These are phyloP conservation scores for Aphis craccivora DNA, from an alignment of 1,140 invertebrate genomes.

Conservation along the genomic window DNA sequence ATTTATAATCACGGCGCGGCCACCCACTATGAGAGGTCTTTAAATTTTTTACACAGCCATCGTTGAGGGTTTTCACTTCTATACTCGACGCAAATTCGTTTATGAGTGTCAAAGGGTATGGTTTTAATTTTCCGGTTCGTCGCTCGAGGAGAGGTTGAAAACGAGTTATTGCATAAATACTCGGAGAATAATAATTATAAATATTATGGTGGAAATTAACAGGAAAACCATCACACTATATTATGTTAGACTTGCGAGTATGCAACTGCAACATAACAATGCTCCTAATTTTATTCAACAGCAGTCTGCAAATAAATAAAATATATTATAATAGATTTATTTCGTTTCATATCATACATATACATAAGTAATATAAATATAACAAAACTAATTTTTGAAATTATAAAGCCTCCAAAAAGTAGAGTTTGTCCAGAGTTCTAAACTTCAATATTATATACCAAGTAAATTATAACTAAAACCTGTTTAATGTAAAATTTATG, in stretches of 20 bases:
- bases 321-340: background rate
- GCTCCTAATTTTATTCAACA: background rate
- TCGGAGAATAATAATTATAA: background rate
- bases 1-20: slow-evolving; percentile 44
- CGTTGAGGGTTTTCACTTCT: slow-evolving; percentile 24
- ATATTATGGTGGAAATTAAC: slow-evolving; percentile 19
- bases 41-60: slow-evolving; percentile 1
- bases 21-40: slow-evolving; percentile 48
- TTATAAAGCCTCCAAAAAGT: too few relatives aligned
- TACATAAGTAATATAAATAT: too few relatives aligned
- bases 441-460: too few relatives aligned
- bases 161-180: background rate
- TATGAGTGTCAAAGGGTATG: slow-evolving; percentile 33
- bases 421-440: too few relatives aligned
- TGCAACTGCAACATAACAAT: background rate
- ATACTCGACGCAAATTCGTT: slow-evolving; percentile 19
- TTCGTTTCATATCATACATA: too few relatives aligned
- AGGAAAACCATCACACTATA: background rate
- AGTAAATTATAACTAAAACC: too few relatives aligned
- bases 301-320: background rate
- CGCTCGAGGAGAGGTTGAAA: background rate
- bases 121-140: slow-evolving; percentile 55
- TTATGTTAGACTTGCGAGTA: background rate
- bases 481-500: too few relatives aligned
- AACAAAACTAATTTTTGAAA: too few relatives aligned